Evolutionary conservation across 2,113 vertebrate species (phyloP).

Genomic region (Reinhardtius hippoglossoides): DNA sequence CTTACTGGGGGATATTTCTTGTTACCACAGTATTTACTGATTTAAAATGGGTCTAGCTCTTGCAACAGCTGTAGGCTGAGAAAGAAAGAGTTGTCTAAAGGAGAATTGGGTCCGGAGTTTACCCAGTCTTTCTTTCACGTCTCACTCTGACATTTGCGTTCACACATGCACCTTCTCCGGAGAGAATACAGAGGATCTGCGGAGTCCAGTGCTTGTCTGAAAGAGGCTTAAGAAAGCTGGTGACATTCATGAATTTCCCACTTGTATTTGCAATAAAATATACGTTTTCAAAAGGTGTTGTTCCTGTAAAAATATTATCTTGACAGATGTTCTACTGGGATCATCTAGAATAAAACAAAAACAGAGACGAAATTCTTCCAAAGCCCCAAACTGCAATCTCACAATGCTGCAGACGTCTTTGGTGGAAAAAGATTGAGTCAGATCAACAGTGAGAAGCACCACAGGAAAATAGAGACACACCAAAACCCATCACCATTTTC

Average conservation of each 20-base stretch:
- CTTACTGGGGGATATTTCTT: conserved; percentile 28
- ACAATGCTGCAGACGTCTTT: conserved; percentile 22
- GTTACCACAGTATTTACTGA: conserved; percentile 41
- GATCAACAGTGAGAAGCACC: conserved; percentile 30
- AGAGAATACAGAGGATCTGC: not conserved
- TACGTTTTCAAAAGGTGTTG: conserved; percentile 1
- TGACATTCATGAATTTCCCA: conserved; percentile 7
- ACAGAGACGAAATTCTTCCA: not conserved
- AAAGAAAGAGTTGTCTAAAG: no score
- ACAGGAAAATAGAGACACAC: conserved; percentile 22
- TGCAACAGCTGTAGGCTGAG: no score
- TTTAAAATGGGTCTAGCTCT: conserved; percentile 5
- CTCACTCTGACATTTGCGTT: no score
- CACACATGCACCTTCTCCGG: no score
- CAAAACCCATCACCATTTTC: conserved; percentile 5
- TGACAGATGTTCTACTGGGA: conserved; percentile 1
- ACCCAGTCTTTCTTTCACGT: no score
- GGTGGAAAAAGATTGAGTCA: conserved; percentile 5
- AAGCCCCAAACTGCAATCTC: conserved; percentile 22
- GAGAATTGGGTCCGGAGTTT: no score
- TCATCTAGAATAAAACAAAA: not conserved
- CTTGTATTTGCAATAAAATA: conserved; percentile 31
- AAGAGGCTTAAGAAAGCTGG: not conserved
- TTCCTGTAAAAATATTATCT: not conserved
- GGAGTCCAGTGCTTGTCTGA: no score